Evolutionary conservation across 2,888 invertebrate genomes (phyloP).

Genomic region (Heliconius ismenius): DNA sequence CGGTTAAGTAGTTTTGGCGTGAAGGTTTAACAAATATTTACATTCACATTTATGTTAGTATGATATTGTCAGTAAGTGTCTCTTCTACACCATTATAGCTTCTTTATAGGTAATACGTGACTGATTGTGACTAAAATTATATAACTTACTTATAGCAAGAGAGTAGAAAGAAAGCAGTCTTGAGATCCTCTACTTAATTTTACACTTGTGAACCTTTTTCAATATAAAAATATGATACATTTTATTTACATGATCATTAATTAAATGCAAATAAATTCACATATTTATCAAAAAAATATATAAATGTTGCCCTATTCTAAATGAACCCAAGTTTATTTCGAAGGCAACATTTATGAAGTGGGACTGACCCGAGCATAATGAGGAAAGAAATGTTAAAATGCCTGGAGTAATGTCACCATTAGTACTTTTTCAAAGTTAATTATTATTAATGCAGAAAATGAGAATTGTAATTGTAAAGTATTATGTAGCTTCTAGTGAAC

Average conservation of each 20-base stretch:
- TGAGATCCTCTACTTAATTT: no score
- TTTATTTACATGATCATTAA: no score
- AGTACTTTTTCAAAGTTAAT: slow-evolving; percentile 46
- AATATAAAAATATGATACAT: no score
- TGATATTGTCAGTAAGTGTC: not conserved
- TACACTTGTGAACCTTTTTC: no score
- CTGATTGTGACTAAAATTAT: no score
- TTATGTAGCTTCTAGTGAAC: not conserved
- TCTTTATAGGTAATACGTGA: no score
- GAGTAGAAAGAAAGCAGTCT: not conserved
- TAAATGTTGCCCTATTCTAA: not conserved
- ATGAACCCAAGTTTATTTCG: not conserved
- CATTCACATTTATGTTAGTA: no score
- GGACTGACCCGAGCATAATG: slow-evolving; percentile 25
- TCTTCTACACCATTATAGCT: no score
- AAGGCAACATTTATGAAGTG: not conserved
- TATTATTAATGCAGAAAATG: slow-evolving; percentile 41
- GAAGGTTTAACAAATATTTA: no score
- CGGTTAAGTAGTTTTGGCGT: no score
- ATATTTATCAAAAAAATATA: not conserved
- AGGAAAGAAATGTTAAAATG: slow-evolving; percentile 49
- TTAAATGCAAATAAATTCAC: no score
- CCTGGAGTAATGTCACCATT: slow-evolving; percentile 48
- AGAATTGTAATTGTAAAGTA: slow-evolving; percentile 35
- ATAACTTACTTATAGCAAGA: not conserved